These are phyloP conservation scores for Phaethon lepturus DNA, from an alignment of 2,113 vertebrate species.

Conservation along the genomic window DNA sequence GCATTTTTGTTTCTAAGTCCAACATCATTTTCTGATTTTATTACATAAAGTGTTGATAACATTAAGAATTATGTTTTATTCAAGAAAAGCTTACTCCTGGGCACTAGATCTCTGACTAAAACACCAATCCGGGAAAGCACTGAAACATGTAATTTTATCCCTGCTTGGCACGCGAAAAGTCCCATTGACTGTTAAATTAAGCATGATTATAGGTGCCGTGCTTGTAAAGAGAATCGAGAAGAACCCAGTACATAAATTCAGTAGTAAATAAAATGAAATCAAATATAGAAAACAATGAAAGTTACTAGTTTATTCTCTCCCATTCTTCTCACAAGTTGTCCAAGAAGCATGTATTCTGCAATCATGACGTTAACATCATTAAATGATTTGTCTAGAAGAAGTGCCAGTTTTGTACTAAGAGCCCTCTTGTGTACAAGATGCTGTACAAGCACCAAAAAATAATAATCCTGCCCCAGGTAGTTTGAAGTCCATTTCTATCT, in stretches of 20 bases:
- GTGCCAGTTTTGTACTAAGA: background rate
- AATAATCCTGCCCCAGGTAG: background rate
- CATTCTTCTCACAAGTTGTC: background rate
- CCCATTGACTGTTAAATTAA: background rate
- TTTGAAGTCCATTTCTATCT: background rate
- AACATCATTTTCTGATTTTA: background rate
- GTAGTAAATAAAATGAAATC: background rate
- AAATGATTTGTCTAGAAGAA: background rate
- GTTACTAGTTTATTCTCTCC: background rate
- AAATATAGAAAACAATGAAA: background rate
- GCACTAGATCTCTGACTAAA: background rate
- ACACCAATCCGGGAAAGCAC: background rate
- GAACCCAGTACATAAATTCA: background rate
- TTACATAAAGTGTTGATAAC: background rate
- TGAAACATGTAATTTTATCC: constrained; percentile 15
- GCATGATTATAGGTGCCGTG: background rate
- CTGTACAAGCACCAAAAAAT: background rate
- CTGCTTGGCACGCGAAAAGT: background rate
- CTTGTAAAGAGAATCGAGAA: background rate
- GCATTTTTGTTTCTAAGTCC: background rate
- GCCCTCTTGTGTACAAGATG: background rate
- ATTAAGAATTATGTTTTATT: constrained; percentile 22
- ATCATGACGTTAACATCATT: background rate
- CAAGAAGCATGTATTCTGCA: background rate
- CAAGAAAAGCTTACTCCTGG: background rate